A percentile compares a stretch with the other conserved stretches of the same genome.
These are phyloP conservation scores for Rhizoglyphus robini DNA, from an alignment of 1,140 invertebrate species.

Conservation along the genomic window DNA sequence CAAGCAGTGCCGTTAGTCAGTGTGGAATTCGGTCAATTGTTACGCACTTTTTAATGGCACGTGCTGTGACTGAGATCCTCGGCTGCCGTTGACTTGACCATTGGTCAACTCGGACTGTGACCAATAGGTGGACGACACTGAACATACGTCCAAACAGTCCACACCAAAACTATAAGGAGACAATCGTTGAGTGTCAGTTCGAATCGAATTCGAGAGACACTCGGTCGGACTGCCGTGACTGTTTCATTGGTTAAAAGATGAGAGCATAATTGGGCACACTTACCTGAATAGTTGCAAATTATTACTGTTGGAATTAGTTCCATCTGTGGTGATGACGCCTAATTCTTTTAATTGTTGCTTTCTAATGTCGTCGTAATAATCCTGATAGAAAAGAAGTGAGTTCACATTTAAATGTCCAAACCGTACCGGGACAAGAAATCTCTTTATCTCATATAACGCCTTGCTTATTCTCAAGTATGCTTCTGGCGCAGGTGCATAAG, in stretches of 20 bases:
- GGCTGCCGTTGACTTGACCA: no score
- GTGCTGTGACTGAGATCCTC: no score
- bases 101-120: no score
- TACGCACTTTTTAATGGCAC: no score
- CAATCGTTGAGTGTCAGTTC: neutral
- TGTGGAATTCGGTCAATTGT: no score
- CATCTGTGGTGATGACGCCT: conserved; percentile 33
- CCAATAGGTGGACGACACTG: no score
- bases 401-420: neutral
- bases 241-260: no score
- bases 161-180: neutral
- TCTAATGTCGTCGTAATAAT: conserved; percentile 61
- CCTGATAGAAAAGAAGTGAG: conserved; percentile 27
- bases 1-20: no score
- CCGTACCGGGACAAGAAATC: conserved; percentile 37
- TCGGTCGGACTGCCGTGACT: no score
- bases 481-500: conserved; percentile 72
- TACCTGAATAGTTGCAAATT: neutral
- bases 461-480: conserved; percentile 79
- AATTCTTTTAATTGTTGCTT: conserved; percentile 60
- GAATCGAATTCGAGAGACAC: no score
- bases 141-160: neutral
- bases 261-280: neutral
- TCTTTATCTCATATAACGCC: conserved; percentile 60
- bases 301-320: neutral